A percentile compares a stretch with the other conserved stretches of the same genome.
These are phyloP conservation scores for Scaptomyza reducta DNA, from an alignment of 2,888 invertebrate species.

Conservation along the genomic window DNA sequence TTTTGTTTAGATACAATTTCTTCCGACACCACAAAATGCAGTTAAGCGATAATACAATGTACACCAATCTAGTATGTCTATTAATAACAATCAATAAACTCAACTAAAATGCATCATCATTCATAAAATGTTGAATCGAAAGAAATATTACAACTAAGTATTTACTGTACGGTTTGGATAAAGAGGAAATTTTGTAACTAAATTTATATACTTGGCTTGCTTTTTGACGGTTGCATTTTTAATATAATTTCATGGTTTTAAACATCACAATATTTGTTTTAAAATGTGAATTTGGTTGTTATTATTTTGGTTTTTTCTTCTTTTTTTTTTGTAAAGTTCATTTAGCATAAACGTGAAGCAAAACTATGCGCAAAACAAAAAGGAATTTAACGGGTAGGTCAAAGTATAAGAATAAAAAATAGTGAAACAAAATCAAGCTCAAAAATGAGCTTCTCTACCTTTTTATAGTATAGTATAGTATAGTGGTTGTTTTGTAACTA, in stretches of 20 bases:
- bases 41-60: slow-evolving; percentile 62
- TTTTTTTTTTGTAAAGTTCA: slow-evolving; percentile 22
- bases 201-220: slow-evolving; percentile 73
- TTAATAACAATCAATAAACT: slow-evolving; percentile 74
- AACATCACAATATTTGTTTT: slow-evolving; percentile 59
- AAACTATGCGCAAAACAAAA: slow-evolving; percentile 55
- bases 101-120: slow-evolving; percentile 79
- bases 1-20: slow-evolving; percentile 4
- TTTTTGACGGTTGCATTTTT: slow-evolving; percentile 68
- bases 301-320: slow-evolving; percentile 13
- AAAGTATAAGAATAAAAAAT: slow-evolving; percentile 27
- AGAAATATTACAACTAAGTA: slow-evolving; percentile 79
- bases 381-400: slow-evolving; percentile 24
- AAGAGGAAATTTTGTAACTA: slow-evolving; percentile 84
- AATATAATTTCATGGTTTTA: slow-evolving; percentile 45
- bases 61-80: slow-evolving; percentile 67
- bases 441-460: slow-evolving; percentile 26
- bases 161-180: slow-evolving; percentile 81
- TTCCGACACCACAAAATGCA: slow-evolving; percentile 61
- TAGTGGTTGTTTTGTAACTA: slow-evolving; percentile 3
- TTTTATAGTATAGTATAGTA: background rate
- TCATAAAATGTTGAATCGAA: slow-evolving; percentile 75
- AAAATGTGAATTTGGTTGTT: slow-evolving; percentile 28
- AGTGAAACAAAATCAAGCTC: slow-evolving; percentile 19
- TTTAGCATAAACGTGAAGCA: slow-evolving; percentile 65